Conservation (phyloP, 1,140 invertebrate genomes). For the Globodera ellingtonae region DNA sequence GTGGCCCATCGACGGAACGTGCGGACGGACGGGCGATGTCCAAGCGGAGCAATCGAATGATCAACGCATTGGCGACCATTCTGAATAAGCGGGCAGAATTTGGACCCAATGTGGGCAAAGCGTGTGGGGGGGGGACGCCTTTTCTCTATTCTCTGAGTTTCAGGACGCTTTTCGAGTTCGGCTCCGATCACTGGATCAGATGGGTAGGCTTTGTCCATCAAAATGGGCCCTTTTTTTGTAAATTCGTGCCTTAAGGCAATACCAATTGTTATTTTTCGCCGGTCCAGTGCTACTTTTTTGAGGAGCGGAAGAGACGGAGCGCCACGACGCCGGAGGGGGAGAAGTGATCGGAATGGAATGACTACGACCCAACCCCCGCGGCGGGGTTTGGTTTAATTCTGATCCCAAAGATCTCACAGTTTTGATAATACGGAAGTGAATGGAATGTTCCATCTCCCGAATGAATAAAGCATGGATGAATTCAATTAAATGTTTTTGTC, state of each 20-base stretch:
- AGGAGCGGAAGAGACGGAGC: slow-evolving; percentile 18
- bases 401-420: no score
- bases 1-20: background rate
- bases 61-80: background rate
- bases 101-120: background rate
- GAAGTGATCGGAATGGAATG: background rate
- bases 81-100: slow-evolving; percentile 2
- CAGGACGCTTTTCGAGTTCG: background rate
- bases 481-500: no score
- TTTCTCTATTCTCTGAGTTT: background rate
- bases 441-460: no score
- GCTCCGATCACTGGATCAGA: background rate
- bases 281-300: slow-evolving; percentile 26
- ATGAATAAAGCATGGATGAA: no score
- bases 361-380: background rate
- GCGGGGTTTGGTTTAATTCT: no score
- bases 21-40: slow-evolving; percentile 1
- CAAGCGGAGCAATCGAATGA: background rate
- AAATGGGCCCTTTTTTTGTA: background rate
- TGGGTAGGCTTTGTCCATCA: background rate
- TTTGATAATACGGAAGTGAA: no score
- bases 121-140: background rate
- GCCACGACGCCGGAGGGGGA: background rate
- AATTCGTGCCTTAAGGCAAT: background rate
- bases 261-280: slow-evolving; percentile 29